Percentiles rank a stretch among this genome's conserved stretches.
Evolutionary conservation across 2,113 vertebrate species (phyloP).

Genomic region (Passer domesticus): DNA sequence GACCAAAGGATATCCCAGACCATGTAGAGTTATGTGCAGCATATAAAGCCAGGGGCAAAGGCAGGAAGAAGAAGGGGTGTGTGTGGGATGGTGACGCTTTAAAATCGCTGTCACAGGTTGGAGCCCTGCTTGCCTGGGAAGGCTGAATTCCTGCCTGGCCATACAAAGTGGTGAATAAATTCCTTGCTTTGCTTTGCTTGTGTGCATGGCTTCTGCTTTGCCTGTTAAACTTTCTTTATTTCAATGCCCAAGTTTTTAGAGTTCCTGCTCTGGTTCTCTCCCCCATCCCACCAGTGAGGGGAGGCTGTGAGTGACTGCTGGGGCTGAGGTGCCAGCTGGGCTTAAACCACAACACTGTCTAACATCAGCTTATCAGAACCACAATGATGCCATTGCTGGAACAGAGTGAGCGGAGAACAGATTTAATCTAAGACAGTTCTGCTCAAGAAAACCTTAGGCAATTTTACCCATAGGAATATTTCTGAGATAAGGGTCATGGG

Average conservation of each 20-base stretch:
- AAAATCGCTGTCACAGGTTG: background rate
- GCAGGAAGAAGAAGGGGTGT: background rate
- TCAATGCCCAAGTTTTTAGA: background rate
- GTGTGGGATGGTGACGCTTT: background rate
- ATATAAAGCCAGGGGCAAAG: background rate
- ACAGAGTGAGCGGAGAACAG: constrained; percentile 34
- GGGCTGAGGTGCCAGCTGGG: background rate
- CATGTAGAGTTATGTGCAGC: background rate
- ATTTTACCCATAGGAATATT: constrained; percentile 65
- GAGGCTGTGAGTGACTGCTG: background rate
- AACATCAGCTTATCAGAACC: constrained; percentile 57
- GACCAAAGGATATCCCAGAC: background rate
- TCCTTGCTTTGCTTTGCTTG: background rate
- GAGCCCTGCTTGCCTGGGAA: background rate
- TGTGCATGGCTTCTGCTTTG: background rate
- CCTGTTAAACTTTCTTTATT: background rate
- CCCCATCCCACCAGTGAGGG: background rate
- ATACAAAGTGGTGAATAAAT: background rate
- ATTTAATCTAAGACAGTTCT: constrained; percentile 66
- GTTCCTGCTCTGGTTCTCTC: background rate
- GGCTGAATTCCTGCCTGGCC: background rate
- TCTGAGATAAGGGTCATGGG: constrained; percentile 47
- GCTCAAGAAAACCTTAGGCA: constrained; percentile 67
- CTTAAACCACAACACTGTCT: background rate
- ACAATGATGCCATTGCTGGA: constrained; percentile 38